A percentile compares a stretch with the other conserved stretches of the same genome.
Evolutionary conservation across 2,797 vertebrate species (phyloP).

Genomic region (Pseudomugil gertrudae): DNA sequence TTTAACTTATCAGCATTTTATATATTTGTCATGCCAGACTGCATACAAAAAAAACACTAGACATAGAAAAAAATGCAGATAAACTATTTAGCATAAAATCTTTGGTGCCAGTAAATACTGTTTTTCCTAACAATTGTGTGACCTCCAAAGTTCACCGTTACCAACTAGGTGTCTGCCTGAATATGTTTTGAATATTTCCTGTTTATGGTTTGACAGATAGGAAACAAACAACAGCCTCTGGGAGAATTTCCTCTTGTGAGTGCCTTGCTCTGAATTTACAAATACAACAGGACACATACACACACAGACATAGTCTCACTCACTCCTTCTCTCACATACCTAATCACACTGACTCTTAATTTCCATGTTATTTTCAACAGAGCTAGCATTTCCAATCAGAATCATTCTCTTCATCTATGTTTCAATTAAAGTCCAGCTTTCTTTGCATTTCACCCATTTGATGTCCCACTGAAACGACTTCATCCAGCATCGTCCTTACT

Average conservation of each 20-base stretch:
- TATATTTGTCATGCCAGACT: not conserved
- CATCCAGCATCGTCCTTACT: slow-evolving; percentile 27
- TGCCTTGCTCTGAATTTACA: slow-evolving; percentile 28
- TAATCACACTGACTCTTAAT: slow-evolving; percentile 36
- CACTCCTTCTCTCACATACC: slow-evolving; percentile 4
- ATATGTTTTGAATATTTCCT: slow-evolving; percentile 63
- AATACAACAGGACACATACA: slow-evolving; percentile 12
- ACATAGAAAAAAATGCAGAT: slow-evolving; percentile 49
- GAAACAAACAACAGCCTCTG: slow-evolving; percentile 70
- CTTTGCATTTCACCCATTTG: slow-evolving; percentile 24
- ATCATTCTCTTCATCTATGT: slow-evolving; percentile 31
- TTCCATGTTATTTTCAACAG: slow-evolving; percentile 38
- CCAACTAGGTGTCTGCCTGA: slow-evolving; percentile 52
- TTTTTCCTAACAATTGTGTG: slow-evolving; percentile 51
- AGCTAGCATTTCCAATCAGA: slow-evolving; percentile 37
- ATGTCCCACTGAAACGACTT: slow-evolving; percentile 44
- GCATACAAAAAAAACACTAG: slow-evolving; percentile 8
- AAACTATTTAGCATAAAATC: slow-evolving; percentile 54
- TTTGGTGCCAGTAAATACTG: slow-evolving; percentile 48
- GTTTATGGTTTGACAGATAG: slow-evolving; percentile 60
- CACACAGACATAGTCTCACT: slow-evolving; percentile 10
- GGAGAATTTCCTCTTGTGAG: slow-evolving; percentile 48
- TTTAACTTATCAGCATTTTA: slow-evolving; percentile 2
- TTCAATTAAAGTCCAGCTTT: slow-evolving; percentile 11
- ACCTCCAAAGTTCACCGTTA: slow-evolving; percentile 58